Percentiles rank a stretch among this genome's conserved stretches.
Conservation (phyloP, 2,113 vertebrate species). For the Steatornis caripensis region DNA sequence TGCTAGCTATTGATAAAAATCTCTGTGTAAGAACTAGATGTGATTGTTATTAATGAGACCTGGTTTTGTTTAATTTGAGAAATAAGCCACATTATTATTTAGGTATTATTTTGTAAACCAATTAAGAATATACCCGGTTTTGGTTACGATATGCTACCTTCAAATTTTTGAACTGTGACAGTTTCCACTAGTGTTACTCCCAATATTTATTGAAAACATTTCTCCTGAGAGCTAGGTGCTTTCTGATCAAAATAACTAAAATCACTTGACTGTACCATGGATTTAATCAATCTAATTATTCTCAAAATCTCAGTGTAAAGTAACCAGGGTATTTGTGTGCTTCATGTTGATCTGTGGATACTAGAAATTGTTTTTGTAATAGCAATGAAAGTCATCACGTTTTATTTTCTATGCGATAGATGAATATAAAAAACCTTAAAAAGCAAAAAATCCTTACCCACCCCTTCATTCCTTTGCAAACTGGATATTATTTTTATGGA, state of each 20-base stretch:
- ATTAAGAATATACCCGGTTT: neutral
- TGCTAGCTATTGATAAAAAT: conserved; percentile 20
- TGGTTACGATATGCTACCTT: neutral
- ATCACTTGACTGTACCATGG: neutral
- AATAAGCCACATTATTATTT: neutral
- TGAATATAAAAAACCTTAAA: neutral
- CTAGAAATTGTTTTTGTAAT: neutral
- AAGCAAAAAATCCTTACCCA: neutral
- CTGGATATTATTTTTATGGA: neutral
- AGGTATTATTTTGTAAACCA: neutral
- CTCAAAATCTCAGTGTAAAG: neutral
- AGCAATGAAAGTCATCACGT: neutral
- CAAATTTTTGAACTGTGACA: neutral
- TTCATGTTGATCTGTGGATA: neutral
- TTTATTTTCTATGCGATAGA: neutral
- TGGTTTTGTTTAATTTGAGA: neutral
- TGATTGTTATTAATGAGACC: neutral
- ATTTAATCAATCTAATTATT: neutral
- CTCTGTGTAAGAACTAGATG: neutral
- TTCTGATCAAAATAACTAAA: neutral
- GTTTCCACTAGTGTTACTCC: neutral
- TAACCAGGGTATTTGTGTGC: neutral
- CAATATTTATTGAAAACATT: neutral
- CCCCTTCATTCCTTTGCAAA: neutral
- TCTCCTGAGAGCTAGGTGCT: neutral